Evolutionary conservation across 2,113 vertebrate species (phyloP).

Genomic region (Illadopsis cleaveri): DNA sequence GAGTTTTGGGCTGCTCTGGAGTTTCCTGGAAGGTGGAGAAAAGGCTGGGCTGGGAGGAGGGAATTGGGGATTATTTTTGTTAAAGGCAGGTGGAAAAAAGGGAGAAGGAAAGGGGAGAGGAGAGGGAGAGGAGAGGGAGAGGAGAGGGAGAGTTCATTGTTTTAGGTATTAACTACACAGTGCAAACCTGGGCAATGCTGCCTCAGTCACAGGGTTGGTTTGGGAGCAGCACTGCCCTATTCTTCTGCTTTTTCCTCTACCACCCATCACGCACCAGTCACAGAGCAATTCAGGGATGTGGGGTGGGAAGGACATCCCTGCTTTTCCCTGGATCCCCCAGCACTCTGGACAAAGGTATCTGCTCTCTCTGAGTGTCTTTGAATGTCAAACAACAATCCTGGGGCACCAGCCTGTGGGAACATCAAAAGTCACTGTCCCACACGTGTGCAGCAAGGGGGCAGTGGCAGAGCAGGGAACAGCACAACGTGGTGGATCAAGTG

Average conservation of each 20-base stretch:
- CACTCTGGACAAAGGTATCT: background rate
- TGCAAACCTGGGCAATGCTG: background rate
- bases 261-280: background rate
- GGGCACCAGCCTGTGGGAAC: background rate
- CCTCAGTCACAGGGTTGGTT: fast-evolving
- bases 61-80: too few relatives aligned
- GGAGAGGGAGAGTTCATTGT: background rate
- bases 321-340: background rate
- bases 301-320: background rate
- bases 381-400: fast-evolving
- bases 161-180: background rate
- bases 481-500: background rate
- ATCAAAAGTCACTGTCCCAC: background rate
- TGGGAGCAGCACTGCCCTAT: background rate
- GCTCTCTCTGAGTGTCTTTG: background rate
- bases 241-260: background rate
- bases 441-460: fast-evolving
- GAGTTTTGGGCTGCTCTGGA: too few relatives aligned
- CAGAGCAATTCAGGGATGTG: fast-evolving
- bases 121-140: too few relatives aligned
- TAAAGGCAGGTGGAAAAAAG: too few relatives aligned
- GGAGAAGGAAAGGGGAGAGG: too few relatives aligned
- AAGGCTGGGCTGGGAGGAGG: too few relatives aligned
- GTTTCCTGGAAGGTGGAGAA: too few relatives aligned
- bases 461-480: background rate